These are phyloP conservation scores for Drosophila mimetica DNA, from an alignment of 2,888 invertebrate species.

Conservation along the genomic window DNA sequence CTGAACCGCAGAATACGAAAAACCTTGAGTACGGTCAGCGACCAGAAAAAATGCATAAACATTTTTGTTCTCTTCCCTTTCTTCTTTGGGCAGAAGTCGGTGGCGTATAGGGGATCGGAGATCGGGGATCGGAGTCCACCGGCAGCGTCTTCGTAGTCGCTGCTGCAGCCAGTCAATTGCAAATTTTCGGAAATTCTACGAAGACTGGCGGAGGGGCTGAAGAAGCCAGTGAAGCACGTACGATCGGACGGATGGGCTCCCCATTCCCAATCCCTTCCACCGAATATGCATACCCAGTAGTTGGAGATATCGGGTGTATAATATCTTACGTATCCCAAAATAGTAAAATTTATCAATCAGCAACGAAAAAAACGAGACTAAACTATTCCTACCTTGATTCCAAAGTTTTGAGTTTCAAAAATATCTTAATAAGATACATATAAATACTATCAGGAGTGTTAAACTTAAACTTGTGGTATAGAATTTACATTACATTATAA, in stretches of 20 bases:
- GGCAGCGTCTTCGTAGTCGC: constrained; percentile 25
- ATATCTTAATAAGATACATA: no score
- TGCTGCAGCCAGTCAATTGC: constrained; percentile 73
- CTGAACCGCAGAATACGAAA: constrained; percentile 77
- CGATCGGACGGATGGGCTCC: constrained; percentile 47
- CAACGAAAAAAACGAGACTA: no score
- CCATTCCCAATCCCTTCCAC: constrained; percentile 25
- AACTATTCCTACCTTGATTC: no score
- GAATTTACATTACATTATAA: no score
- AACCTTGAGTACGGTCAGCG: constrained; percentile 84
- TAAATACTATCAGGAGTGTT: no score
- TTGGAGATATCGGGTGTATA: background rate
- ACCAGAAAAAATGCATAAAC: constrained; percentile 82
- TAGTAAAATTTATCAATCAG: no score
- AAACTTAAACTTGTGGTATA: no score
- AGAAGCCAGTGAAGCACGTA: constrained; percentile 45
- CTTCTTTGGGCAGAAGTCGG: constrained; percentile 27
- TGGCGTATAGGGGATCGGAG: background rate
- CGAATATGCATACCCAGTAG: constrained; percentile 30
- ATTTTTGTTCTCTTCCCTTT: constrained; percentile 75
- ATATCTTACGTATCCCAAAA: no score
- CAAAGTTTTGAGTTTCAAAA: no score
- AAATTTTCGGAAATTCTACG: constrained; percentile 78
- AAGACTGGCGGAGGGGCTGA: constrained; percentile 9
- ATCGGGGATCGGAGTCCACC: constrained; percentile 5